Percentiles rank a stretch among this genome's conserved stretches.
phyloP scores from a whole-genome alignment of 2,113 vertebrate genomes.

The Thoracochromis brauschi region DNA sequence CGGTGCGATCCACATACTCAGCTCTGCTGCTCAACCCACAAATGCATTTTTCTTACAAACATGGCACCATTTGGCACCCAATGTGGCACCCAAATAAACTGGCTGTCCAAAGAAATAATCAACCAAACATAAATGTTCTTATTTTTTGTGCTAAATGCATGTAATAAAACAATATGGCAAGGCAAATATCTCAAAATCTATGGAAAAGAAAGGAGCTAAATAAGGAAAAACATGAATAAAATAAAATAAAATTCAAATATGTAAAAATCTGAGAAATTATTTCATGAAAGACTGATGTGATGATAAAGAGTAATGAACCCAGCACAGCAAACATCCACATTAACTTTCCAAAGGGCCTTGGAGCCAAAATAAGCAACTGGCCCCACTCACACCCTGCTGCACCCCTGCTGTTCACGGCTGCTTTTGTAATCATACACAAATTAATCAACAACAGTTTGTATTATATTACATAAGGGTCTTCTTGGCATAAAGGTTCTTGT shows the following conservation, averaged over 20 bases:
- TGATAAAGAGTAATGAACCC: background rate
- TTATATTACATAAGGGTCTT: background rate
- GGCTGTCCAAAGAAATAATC: background rate
- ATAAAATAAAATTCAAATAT: background rate
- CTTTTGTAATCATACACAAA: background rate
- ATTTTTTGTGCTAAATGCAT: background rate
- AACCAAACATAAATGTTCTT: rapidly evolving
- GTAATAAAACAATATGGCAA: background rate
- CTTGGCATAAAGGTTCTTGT: background rate
- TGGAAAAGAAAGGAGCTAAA: background rate
- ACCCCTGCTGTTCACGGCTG: background rate
- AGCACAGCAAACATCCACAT: background rate
- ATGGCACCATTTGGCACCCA: background rate
- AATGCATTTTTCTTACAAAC: background rate
- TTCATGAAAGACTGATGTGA: background rate
- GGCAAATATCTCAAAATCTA: background rate
- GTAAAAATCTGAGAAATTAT: background rate
- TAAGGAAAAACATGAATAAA: background rate
- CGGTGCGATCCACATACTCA: background rate
- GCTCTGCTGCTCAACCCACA: background rate
- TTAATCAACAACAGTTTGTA: background rate
- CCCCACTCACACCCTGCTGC: background rate
- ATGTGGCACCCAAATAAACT: background rate
- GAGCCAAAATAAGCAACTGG: background rate
- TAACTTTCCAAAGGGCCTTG: background rate